Conservation (phyloP, 2,888 invertebrate genomes). For the Tiliacea aurago region DNA sequence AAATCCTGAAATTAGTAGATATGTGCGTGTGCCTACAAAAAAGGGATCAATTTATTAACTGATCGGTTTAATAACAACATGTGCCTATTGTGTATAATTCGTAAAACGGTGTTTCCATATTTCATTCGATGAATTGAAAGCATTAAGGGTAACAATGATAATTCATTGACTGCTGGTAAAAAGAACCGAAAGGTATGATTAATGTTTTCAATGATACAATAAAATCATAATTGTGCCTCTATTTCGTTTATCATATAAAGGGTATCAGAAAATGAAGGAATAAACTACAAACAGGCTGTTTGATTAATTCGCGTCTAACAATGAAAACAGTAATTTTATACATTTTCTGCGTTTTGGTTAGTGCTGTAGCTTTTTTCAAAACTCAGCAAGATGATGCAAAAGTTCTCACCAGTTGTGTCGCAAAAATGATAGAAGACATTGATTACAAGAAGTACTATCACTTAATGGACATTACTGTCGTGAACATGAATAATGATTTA, state of each 20-base stretch:
- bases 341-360: background rate
- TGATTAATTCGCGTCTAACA: slow-evolving; percentile 6
- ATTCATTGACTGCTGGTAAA: background rate
- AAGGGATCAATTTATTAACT: too few species aligned
- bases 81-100: background rate
- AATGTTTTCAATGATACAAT: slow-evolving; percentile 21
- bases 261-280: background rate
- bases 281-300: background rate
- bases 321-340: slow-evolving; percentile 15
- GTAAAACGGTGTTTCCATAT: background rate
- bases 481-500: slow-evolving; percentile 62
- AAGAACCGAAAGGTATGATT: slow-evolving; percentile 20
- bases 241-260: background rate
- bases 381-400: slow-evolving; percentile 2
- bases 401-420: slow-evolving; percentile 58
- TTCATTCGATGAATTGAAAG: slow-evolving; percentile 2
- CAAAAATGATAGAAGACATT: slow-evolving; percentile 57
- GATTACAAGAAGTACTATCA: slow-evolving; percentile 24
- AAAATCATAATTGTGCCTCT: background rate
- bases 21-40: too few species aligned
- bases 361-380: slow-evolving; percentile 24
- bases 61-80: background rate
- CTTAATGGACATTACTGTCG: slow-evolving; percentile 62
- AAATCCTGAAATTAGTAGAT: too few species aligned
- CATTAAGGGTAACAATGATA: slow-evolving; percentile 15